These are phyloP conservation scores for Pyrrhosoma nymphula DNA, from an alignment of 2,888 invertebrate genomes.

Conservation along the genomic window DNA sequence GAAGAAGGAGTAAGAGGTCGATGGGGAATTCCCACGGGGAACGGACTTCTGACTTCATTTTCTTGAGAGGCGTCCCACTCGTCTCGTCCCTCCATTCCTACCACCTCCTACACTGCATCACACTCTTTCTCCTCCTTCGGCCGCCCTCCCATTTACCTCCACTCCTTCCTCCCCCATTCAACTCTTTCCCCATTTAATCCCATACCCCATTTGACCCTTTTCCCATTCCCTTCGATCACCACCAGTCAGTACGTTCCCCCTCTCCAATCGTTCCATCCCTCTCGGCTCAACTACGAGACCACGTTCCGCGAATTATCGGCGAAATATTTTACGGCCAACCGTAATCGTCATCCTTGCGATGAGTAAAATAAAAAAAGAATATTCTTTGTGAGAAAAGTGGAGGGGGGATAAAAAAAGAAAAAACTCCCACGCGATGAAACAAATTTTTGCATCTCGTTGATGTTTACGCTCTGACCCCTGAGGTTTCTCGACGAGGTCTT, in stretches of 20 bases:
- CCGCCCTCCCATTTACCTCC: background rate
- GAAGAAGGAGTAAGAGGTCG: background rate
- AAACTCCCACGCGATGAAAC: too few species aligned
- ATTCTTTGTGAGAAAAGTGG: background rate
- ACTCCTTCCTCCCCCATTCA: background rate
- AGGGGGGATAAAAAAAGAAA: background rate
- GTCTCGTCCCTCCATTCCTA: background rate
- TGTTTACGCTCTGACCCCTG: too few species aligned
- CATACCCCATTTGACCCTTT: too few species aligned
- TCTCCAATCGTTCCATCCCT: too few species aligned
- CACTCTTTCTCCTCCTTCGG: too few species aligned
- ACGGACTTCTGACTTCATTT: conserved; percentile 43
- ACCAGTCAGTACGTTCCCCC: too few species aligned
- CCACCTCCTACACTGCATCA: background rate
- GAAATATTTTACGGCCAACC: background rate
- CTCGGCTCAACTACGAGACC: background rate
- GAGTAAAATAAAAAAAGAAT: background rate
- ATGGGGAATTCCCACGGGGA: background rate
- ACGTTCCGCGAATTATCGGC: conserved; percentile 12
- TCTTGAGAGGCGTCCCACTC: conserved; percentile 39
- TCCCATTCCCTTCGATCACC: too few species aligned
- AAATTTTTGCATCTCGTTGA: background rate
- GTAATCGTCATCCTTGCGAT: background rate
- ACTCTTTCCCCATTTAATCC: background rate
- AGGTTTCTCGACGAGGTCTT: background rate